Percentiles rank a stretch among this genome's conserved stretches.
Evolutionary conservation across 2,888 invertebrate genomes (phyloP).

Genomic region (Heliconius ethilla): DNA sequence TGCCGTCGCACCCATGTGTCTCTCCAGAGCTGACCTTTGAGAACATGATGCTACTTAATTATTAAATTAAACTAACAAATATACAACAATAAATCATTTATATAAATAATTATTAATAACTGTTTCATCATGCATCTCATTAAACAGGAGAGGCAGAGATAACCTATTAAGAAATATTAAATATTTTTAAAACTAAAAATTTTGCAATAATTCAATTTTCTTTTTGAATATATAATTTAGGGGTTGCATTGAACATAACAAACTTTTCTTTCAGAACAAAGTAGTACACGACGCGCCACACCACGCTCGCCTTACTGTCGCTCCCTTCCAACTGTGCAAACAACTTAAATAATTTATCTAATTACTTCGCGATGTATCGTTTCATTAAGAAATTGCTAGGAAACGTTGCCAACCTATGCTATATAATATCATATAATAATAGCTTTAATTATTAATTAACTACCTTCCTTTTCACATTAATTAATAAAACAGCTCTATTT

Average conservation of each 20-base stretch:
- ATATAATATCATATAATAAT: conserved; percentile 15
- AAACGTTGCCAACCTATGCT: conserved; percentile 33
- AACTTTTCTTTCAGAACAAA: conserved; percentile 45
- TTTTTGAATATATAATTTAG: not conserved
- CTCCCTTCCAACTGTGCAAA: conserved; percentile 46
- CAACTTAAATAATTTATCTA: conserved; percentile 48
- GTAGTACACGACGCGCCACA: conserved; percentile 46
- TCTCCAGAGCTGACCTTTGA: conserved; percentile 18
- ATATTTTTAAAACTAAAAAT: not conserved
- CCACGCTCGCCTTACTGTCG: conserved; percentile 43
- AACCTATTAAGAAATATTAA: not conserved
- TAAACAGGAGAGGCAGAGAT: not conserved
- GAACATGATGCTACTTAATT: not conserved
- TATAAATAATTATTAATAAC: not conserved
- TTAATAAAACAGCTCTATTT: not conserved
- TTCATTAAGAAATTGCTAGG: conserved; percentile 46
- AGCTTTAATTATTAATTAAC: conserved; percentile 12
- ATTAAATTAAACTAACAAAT: not conserved
- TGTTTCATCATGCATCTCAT: not conserved
- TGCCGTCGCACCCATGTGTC: conserved; percentile 38
- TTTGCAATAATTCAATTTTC: not conserved
- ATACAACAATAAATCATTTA: not conserved
- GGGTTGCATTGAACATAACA: conserved; percentile 5
- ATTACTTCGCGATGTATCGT: conserved; percentile 46
- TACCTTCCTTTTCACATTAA: not conserved